Conservation (phyloP, 2,797 vertebrate genomes). For the Crenuchus spilurus region DNA sequence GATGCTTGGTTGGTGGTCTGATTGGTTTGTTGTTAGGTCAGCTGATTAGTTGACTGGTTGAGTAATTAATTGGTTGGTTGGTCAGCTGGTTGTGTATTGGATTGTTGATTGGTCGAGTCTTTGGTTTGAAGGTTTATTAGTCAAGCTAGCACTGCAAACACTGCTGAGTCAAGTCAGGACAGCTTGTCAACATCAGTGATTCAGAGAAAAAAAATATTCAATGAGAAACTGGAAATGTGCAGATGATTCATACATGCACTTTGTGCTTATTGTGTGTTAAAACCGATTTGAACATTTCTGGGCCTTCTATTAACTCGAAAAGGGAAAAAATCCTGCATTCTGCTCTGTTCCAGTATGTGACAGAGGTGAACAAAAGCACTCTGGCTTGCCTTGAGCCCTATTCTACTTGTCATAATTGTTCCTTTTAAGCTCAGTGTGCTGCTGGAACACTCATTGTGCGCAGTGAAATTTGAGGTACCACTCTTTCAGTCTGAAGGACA, state of each 20-base stretch:
- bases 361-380: not conserved
- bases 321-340: not conserved
- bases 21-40: too few species aligned
- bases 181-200: not conserved
- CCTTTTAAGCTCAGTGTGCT: not conserved
- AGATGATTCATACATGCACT: not conserved
- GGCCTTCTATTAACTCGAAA: not conserved
- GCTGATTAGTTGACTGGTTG: not conserved
- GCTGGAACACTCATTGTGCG: not conserved
- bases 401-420: conserved; percentile 7
- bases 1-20: too few species aligned
- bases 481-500: conserved; percentile 16
- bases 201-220: not conserved
- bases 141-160: too few species aligned
- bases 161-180: too few species aligned
- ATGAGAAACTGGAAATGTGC: not conserved
- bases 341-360: not conserved
- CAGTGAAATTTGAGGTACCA: not conserved
- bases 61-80: not conserved
- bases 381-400: not conserved
- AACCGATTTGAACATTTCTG: not conserved
- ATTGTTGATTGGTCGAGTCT: too few species aligned
- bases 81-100: too few species aligned
- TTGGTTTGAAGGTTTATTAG: too few species aligned
- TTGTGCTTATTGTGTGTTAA: not conserved